Percentiles rank a stretch among this genome's conserved stretches.
These are phyloP conservation scores for Tokudaia tokunoshimensis DNA, from an alignment of 2,797 vertebrate species.

Conservation along the genomic window DNA sequence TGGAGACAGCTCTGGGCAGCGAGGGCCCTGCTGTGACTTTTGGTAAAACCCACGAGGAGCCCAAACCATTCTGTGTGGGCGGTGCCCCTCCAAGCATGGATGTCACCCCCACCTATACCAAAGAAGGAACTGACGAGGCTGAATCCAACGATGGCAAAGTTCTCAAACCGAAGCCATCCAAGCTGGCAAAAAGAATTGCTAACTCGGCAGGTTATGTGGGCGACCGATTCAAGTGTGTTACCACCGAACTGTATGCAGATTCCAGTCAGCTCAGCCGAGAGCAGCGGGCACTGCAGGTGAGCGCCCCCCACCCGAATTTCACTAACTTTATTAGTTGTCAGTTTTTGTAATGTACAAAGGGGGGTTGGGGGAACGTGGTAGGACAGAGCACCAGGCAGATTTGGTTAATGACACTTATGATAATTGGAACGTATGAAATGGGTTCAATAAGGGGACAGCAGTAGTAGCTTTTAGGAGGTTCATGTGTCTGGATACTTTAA, in stretches of 20 bases:
- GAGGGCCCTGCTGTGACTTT: slow-evolving; percentile 86
- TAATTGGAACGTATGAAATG: slow-evolving; percentile 75
- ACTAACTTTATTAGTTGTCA: slow-evolving; percentile 73
- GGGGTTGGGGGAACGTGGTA: slow-evolving; percentile 73
- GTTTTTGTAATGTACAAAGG: slow-evolving; percentile 83
- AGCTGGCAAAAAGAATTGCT: slow-evolving; percentile 97
- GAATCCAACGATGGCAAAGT: slow-evolving; percentile 92
- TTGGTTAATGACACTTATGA: slow-evolving; percentile 69
- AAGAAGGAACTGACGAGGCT: slow-evolving; percentile 89
- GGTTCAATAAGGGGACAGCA: slow-evolving; percentile 73
- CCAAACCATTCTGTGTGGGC: slow-evolving; percentile 88
- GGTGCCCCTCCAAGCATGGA: slow-evolving; percentile 84
- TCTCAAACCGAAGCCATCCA: slow-evolving; percentile 94
- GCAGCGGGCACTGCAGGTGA: slow-evolving; percentile 98
- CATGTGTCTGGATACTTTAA: slow-evolving; percentile 78
- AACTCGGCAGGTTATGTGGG: slow-evolving; percentile 99
- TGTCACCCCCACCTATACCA: slow-evolving; percentile 87
- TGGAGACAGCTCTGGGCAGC: slow-evolving; percentile 83
- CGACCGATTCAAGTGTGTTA: slow-evolving; percentile 98
- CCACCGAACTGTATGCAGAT: slow-evolving; percentile 98
- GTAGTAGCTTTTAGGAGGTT: slow-evolving; percentile 67
- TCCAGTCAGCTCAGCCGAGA: slow-evolving; percentile 99
- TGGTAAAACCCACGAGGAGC: slow-evolving; percentile 88
- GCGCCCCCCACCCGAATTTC: slow-evolving; percentile 78
- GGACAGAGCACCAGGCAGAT: slow-evolving; percentile 74